These are phyloP conservation scores for Scotopteryx bipunctaria DNA, from an alignment of 2,888 invertebrate species.

Conservation along the genomic window DNA sequence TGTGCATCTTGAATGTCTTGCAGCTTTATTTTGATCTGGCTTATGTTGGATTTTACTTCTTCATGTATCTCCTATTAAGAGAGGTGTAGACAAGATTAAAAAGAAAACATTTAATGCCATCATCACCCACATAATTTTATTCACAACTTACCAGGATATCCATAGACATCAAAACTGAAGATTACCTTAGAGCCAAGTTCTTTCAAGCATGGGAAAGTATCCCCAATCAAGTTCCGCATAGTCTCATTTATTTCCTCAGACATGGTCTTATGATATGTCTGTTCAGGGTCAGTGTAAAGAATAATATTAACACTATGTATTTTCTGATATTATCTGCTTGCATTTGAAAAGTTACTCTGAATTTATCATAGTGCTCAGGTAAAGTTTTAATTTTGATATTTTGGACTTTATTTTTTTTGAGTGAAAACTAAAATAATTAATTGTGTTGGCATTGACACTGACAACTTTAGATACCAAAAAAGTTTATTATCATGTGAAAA, in stretches of 20 bases:
- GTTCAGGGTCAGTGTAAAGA: conserved; percentile 40
- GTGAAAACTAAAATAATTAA: neutral
- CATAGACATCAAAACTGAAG: too few species aligned
- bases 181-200: conserved; percentile 33
- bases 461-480: conserved; percentile 2
- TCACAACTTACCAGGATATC: too few species aligned
- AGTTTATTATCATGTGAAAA: too few species aligned
- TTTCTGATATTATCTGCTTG: conserved; percentile 21
- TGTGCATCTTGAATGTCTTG: conserved; percentile 61
- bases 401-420: neutral
- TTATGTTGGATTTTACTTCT: conserved; percentile 32
- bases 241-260: conserved; percentile 31
- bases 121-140: too few species aligned
- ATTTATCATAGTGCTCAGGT: conserved; percentile 3
- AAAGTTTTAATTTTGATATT: neutral
- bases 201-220: conserved; percentile 39
- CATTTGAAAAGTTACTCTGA: conserved; percentile 14
- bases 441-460: neutral
- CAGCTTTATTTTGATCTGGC: conserved; percentile 54
- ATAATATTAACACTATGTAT: conserved; percentile 30
- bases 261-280: conserved; percentile 34
- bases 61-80: neutral
- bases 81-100: neutral
- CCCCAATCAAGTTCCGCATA: conserved; percentile 41
- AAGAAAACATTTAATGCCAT: too few species aligned